These are phyloP conservation scores for Cyclophora punctaria DNA, from an alignment of 2,888 invertebrate genomes.

Conservation along the genomic window DNA sequence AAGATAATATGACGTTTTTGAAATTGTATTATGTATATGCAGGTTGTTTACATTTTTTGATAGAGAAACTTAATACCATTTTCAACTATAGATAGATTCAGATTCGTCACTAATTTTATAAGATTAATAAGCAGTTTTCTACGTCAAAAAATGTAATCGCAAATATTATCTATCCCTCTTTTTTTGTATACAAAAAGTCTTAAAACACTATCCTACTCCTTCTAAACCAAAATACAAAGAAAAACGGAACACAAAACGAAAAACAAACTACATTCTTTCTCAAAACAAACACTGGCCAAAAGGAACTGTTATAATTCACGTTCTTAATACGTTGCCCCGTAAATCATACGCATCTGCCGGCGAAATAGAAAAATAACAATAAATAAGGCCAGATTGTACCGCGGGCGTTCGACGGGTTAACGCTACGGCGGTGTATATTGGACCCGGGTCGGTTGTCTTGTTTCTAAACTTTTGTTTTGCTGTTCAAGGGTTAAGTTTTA, in stretches of 20 bases:
- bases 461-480: too few species aligned
- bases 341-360: slow-evolving; percentile 73
- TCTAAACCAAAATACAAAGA: slow-evolving; percentile 1
- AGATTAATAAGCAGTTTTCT: neutral
- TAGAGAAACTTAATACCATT: too few species aligned
- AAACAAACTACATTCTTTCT: slow-evolving; percentile 35
- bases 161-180: neutral
- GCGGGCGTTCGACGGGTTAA: slow-evolving; percentile 31
- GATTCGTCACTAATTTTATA: neutral
- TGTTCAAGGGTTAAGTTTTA: too few species aligned
- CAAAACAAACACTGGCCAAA: slow-evolving; percentile 15
- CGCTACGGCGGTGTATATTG: slow-evolving; percentile 5
- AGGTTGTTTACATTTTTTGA: too few species aligned
- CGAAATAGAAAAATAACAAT: slow-evolving; percentile 76
- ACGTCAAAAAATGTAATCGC: neutral
- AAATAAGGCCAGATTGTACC: slow-evolving; percentile 58
- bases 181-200: too few species aligned
- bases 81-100: neutral
- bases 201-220: neutral
- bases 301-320: slow-evolving; percentile 52
- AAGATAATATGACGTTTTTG: too few species aligned
- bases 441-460: neutral
- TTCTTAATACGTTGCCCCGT: slow-evolving; percentile 63
- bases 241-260: slow-evolving; percentile 8
- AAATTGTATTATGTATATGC: too few species aligned